phyloP scores from a whole-genome alignment of 2,888 invertebrate species.

The Melitaea athalia region DNA sequence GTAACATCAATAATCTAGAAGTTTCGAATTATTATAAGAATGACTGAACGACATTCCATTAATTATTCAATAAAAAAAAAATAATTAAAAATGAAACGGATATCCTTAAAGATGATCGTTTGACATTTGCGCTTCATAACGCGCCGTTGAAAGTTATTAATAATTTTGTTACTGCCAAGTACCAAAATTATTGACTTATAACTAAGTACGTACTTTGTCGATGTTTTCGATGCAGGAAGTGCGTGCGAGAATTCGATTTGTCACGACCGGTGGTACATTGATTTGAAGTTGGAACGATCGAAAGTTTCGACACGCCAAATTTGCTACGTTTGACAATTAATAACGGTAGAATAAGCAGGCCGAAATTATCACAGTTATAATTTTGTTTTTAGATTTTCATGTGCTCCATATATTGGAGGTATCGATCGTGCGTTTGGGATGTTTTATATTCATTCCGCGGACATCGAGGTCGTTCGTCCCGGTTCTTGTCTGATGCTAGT shows the following conservation, averaged over 20 bases:
- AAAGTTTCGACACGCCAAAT: slow-evolving; percentile 31
- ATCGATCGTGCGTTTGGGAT: slow-evolving; percentile 48
- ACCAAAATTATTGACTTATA: slow-evolving; percentile 11
- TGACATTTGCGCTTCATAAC: slow-evolving; percentile 65
- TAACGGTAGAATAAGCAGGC: slow-evolving; percentile 11
- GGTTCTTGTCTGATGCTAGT: slow-evolving; percentile 67
- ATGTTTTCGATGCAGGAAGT: slow-evolving; percentile 68
- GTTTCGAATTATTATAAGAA: slow-evolving; percentile 38
- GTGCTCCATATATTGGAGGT: slow-evolving; percentile 40
- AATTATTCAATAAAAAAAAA: slow-evolving; percentile 37
- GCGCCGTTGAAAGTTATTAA: slow-evolving; percentile 44
- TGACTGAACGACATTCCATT: slow-evolving; percentile 36
- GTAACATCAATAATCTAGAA: slow-evolving; percentile 44
- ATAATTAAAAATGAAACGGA: slow-evolving; percentile 50
- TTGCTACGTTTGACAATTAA: slow-evolving; percentile 22
- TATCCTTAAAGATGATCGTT: slow-evolving; percentile 59
- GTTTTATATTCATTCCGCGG: slow-evolving; percentile 73
- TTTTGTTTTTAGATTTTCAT: neutral
- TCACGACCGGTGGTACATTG: slow-evolving; percentile 33
- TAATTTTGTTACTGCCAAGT: slow-evolving; percentile 23
- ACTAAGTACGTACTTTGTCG: slow-evolving; percentile 43
- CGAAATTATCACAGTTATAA: neutral
- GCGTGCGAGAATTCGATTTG: slow-evolving; percentile 73
- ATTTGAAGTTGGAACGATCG: slow-evolving; percentile 25
- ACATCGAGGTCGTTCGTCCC: slow-evolving; percentile 79